Percentiles rank a stretch among this genome's conserved stretches.
phyloP scores from a whole-genome alignment of 2,113 vertebrate genomes.

The Hassar affinis region DNA sequence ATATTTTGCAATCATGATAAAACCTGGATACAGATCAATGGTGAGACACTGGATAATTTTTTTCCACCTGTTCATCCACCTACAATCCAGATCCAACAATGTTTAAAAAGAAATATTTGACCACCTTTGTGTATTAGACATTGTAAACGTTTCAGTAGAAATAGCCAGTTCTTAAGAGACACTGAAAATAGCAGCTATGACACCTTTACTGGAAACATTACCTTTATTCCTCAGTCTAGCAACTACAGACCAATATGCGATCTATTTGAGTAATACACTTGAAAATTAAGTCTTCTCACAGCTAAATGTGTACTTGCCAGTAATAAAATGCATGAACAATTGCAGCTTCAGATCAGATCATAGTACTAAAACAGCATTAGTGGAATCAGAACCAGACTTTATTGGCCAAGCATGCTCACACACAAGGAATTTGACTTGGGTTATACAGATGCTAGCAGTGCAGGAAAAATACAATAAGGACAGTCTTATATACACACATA shows the following conservation, averaged over 20 bases:
- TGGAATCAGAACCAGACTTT: too few relatives aligned
- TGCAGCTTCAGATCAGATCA: background rate
- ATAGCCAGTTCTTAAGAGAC: background rate
- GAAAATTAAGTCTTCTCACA: background rate
- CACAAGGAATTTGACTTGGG: too few relatives aligned
- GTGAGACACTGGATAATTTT: too few relatives aligned
- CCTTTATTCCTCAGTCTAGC: background rate
- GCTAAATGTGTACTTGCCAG: background rate
- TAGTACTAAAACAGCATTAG: background rate
- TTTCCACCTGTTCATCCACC: background rate
- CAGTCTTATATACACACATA: too few relatives aligned
- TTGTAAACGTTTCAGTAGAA: background rate
- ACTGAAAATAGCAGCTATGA: constrained; percentile 3
- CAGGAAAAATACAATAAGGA: too few relatives aligned
- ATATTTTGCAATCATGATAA: background rate
- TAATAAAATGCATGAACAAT: background rate
- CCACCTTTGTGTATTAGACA: background rate
- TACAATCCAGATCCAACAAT: background rate
- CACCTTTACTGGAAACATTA: background rate
- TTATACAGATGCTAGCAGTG: too few relatives aligned
- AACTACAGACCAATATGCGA: background rate
- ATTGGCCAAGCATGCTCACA: too few relatives aligned
- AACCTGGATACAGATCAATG: background rate
- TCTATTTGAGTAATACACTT: background rate
- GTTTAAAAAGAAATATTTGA: background rate